phyloP scores from a whole-genome alignment of 2,888 invertebrate genomes.

The Suillia variegata region DNA sequence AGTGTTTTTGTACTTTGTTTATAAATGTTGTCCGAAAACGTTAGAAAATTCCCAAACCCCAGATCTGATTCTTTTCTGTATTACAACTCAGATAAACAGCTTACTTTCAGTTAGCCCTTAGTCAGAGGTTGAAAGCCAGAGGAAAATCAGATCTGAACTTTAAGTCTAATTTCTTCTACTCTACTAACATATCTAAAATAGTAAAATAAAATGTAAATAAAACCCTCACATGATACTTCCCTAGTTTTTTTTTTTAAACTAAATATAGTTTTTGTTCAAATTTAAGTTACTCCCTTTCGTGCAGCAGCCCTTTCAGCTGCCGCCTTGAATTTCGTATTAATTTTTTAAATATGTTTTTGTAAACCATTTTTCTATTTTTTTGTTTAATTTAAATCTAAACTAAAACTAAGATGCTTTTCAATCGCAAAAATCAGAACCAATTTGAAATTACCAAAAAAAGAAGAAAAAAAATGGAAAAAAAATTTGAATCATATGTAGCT shows the following conservation, averaged over 20 bases:
- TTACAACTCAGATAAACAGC: too few species aligned
- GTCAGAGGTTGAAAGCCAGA: too few species aligned
- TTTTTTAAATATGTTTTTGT: too few species aligned
- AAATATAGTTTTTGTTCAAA: conserved; percentile 6
- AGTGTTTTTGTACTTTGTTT: too few species aligned
- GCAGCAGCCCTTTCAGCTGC: conserved; percentile 22
- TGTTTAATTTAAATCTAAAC: background rate
- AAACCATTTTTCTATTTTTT: conserved; percentile 18
- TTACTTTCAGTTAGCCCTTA: too few species aligned
- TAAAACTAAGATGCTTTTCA: conserved; percentile 62
- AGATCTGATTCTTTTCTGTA: too few species aligned
- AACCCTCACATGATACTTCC: too few species aligned
- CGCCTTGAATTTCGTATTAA: background rate
- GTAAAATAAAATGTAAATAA: background rate
- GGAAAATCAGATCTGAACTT: too few species aligned
- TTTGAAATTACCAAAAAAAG: conserved; percentile 27
- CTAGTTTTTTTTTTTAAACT: background rate
- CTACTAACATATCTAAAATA: too few species aligned
- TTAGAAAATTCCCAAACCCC: too few species aligned
- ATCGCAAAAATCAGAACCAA: conserved; percentile 46
- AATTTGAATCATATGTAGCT: conserved; percentile 49
- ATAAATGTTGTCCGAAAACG: too few species aligned
- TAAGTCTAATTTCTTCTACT: too few species aligned
- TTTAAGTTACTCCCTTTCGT: conserved; percentile 2
- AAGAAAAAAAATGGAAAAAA: conserved; percentile 28